Base-by-base conservation (phyloP, 1,140 invertebrate species). In the Danaus plexippus region DNA sequence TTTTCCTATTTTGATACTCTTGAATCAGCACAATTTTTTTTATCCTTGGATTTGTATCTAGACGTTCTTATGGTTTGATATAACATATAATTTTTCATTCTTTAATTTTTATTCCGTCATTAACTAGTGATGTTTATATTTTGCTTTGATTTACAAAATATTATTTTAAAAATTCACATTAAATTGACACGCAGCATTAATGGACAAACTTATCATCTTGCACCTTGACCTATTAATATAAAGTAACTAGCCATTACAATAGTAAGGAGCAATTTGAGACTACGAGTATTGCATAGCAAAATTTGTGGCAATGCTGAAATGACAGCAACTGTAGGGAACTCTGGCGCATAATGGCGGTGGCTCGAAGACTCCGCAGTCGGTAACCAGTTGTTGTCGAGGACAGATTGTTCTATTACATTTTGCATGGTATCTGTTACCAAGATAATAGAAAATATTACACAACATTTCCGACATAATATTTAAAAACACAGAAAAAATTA, bases 311-410 rank as follows among this genome's bases (percentile, higher is more conserved):
- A 61, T 53, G 68, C 41, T 59, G 65, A 57, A 32, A 75, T 55
- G 10, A 69, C 1, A 7, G 59, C 59, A 9, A 79, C 67, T 43
- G 66, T 65, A 46, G 67, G 63, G 46, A 77, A 51, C 13, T 69
- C 56, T n/a, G 67, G 57, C 9, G 63, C 53, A 68, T 69, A 70
- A 55, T 74, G 54, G 44, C 55, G 63, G 9, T 72, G 69, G 3
- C 70, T 72, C 4, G 71, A 65, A 1, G 83, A 83, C 50, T 85
- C 83, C 4, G 74, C 78, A 65, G 83, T 85, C 10, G 83, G 83
- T n/a, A 85, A 63, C 77, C 79, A 85, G 69, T 83, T 77, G 67
- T 83, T 85, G 69, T 87, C 83, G 12, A 84, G 71, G 42, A 87
- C 80, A 43, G 83, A 85, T 62, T 86, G 83, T 62, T 86, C 83